Evolutionary conservation across 1,140 invertebrate species (phyloP).

Genomic region (Rhagoletis zephyria): DNA sequence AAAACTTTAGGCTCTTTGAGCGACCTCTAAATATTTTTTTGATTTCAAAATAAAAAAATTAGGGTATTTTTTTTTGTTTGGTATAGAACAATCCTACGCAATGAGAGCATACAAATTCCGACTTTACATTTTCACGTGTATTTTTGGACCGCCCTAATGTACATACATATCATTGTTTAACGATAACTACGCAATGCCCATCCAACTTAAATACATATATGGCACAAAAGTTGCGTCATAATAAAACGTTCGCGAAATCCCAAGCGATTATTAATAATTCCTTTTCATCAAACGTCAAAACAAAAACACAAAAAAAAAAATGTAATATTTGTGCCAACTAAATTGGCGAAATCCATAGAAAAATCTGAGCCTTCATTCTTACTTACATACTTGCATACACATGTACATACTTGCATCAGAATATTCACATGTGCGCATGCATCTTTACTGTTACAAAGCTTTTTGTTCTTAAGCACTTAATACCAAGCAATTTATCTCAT

Average conservation of each 20-base stretch:
- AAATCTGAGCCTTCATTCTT: background rate
- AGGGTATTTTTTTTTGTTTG: too few relatives aligned
- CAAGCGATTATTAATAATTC: slow-evolving; percentile 54
- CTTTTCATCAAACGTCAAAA: slow-evolving; percentile 50
- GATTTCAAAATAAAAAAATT: too few relatives aligned
- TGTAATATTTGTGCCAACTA: background rate
- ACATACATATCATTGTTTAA: too few relatives aligned
- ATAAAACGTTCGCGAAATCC: background rate
- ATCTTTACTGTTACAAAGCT: background rate
- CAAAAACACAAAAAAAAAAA: background rate
- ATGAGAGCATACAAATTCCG: too few relatives aligned
- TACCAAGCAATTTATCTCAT: slow-evolving; percentile 64
- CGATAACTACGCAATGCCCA: too few relatives aligned
- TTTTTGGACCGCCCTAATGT: too few relatives aligned
- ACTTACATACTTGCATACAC: background rate
- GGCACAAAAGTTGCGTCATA: background rate
- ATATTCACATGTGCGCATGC: background rate
- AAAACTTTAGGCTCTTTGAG: too few relatives aligned
- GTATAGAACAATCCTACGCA: too few relatives aligned
- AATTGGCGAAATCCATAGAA: slow-evolving; percentile 22
- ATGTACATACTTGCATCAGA: background rate
- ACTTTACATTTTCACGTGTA: too few relatives aligned
- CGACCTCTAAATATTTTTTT: too few relatives aligned
- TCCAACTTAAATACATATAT: background rate
- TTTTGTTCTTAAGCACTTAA: slow-evolving; percentile 17